Percentiles rank a stretch among this genome's conserved stretches.
Conservation (phyloP, 2,113 vertebrate species). For the Oenanthe melanoleuca region DNA sequence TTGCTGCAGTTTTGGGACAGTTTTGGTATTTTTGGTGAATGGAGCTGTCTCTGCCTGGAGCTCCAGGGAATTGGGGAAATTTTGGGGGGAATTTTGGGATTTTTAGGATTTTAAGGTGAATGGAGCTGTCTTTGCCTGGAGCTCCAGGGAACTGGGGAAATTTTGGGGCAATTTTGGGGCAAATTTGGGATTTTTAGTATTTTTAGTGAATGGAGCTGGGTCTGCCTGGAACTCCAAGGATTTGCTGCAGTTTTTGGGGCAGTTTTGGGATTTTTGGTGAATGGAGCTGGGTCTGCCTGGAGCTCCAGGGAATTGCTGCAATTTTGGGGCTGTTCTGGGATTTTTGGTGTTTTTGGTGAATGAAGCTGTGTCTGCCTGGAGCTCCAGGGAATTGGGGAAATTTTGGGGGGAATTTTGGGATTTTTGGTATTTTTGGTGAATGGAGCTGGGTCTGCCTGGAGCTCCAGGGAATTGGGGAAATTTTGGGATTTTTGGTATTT, state of each 20-base stretch:
- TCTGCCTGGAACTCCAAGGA: rapidly evolving
- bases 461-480: no score
- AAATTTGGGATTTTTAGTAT: no score
- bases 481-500: no score
- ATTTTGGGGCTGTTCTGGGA: neutral
- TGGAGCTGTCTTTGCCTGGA: no score
- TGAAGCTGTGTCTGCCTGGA: neutral
- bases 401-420: no score
- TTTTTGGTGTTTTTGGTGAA: neutral
- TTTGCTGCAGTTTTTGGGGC: neutral
- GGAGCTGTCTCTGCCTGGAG: no score
- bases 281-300: neutral
- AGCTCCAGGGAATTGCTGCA: neutral
- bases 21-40: no score
- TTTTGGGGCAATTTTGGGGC: neutral
- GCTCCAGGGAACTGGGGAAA: neutral
- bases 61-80: no score
- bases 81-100: no score
- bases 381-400: neutral
- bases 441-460: neutral
- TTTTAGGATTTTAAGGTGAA: no score
- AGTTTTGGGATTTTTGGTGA: no score
- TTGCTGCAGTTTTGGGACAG: no score
- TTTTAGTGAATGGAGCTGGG: neutral
- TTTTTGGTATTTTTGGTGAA: neutral